Evolutionary conservation across 2,888 invertebrate genomes (phyloP), one percentile per base, ranked within the genome.

Genomic region (Troglohyphantes excavatus): DNA sequence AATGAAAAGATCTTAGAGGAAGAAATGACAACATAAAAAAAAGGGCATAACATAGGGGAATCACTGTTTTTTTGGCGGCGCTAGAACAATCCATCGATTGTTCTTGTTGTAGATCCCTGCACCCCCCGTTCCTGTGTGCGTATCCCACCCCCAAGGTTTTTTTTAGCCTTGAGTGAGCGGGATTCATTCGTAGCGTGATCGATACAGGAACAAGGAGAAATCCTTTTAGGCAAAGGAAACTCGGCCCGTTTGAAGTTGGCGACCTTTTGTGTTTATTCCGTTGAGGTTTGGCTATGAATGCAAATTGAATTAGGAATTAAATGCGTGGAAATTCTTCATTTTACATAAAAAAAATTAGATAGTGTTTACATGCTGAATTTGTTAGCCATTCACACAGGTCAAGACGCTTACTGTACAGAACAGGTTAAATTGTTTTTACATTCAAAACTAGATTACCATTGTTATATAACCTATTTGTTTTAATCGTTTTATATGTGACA

Each of bases 31-130:
- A 17, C 33, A 33, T 33, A 3, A 68, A 65, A 72, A 65, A 72
- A 43, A 53, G 27, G 27, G 65, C 81, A 75, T 75, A 75, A 39
- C 39, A 39, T 67, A 21, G 76, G 59, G 61, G 73, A 79, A 67
- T 43, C 53, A 39, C 39, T 39, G 53, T 23, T 63, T 88, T 70
- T 46, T 67, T 43, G 65, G 53, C 72, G 65, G 68, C 61, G 67
- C 33, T 82, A 76, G 88, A 89, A 89, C 88, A 89, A 82, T 89
- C 76, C 68, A 88, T 85, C 68, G 85, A 85, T 76, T 78, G 85
- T 76, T 53, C 53, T 53, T 11, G 53, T 17, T 13, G 53, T 11
- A 70, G 68, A 85, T 76, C 59, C 76, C 23, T 67, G 19, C 81
- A 43, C 53, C 29, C 59, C 75, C 59, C 59, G 17, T 19, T 59